Conservation (phyloP, 2,888 invertebrate species). For the Aromia moschata region DNA sequence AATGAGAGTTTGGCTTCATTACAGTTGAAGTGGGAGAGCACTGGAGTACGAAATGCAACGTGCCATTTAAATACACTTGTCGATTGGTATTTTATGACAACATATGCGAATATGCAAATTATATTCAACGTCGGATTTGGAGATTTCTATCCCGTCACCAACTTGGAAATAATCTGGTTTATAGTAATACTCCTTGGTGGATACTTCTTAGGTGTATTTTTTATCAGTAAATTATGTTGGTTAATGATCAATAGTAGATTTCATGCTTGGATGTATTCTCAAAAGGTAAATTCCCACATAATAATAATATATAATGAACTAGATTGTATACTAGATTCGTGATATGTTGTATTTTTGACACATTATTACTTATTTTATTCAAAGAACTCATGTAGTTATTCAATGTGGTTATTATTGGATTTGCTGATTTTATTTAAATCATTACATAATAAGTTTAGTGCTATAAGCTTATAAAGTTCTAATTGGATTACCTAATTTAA, state of each 20-base stretch:
- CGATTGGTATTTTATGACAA: conserved; percentile 26
- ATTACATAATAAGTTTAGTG: too few species aligned
- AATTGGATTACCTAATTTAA: not conserved
- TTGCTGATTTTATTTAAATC: too few species aligned
- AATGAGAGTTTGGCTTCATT: not conserved
- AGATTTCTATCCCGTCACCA: conserved; percentile 33
- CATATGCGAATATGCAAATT: conserved; percentile 62
- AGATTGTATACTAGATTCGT: too few species aligned
- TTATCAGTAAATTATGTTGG: conserved; percentile 29
- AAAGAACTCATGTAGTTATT: too few species aligned
- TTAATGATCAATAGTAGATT: conserved; percentile 23
- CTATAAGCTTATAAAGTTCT: too few species aligned
- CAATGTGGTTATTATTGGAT: too few species aligned
- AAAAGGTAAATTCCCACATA: conserved; percentile 35
- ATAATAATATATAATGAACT: too few species aligned
- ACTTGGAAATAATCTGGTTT: conserved; percentile 27
- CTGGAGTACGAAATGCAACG: not conserved
- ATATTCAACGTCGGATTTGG: conserved; percentile 51
- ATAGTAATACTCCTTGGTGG: conserved; percentile 19
- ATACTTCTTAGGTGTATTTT: conserved; percentile 19
- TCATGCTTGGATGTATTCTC: conserved; percentile 12
- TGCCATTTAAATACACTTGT: not conserved
- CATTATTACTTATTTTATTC: too few species aligned
- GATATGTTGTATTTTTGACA: too few species aligned
- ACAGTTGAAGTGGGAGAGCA: not conserved